phyloP scores from a whole-genome alignment of 2,113 vertebrate species.

The Mellivora capensis region DNA sequence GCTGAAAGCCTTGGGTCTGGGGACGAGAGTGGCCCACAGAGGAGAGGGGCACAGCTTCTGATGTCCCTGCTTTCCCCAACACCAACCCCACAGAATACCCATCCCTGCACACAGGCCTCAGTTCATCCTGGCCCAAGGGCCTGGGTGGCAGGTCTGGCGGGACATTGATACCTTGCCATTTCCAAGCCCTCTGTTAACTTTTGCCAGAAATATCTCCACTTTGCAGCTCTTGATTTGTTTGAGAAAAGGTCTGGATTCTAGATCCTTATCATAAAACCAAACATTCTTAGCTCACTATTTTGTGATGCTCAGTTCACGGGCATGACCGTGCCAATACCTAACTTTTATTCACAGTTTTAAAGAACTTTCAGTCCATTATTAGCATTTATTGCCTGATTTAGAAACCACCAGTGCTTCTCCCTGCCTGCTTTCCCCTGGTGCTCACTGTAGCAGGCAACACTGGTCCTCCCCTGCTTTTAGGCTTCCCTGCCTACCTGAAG shows the following conservation, averaged over 20 bases:
- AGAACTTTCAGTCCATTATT: not conserved
- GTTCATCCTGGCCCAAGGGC: not conserved
- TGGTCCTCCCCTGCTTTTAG: not conserved
- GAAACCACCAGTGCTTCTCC: not conserved
- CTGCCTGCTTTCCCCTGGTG: not conserved
- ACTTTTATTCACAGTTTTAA: not conserved
- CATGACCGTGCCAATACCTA: not conserved
- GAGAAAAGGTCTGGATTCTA: conserved; percentile 48
- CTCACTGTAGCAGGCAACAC: not conserved
- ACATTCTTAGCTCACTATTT: conserved; percentile 12
- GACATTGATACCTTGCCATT: not conserved
- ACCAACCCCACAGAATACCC: not conserved
- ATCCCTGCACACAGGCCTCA: not conserved
- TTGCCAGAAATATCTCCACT: conserved; percentile 46
- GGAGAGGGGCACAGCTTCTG: not conserved
- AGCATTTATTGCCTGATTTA: not conserved
- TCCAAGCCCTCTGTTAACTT: not conserved
- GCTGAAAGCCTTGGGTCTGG: not conserved
- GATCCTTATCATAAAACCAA: conserved; percentile 69
- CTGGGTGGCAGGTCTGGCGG: not conserved
- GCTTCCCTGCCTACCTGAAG: not conserved
- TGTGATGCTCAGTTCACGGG: not conserved
- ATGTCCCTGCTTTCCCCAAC: not conserved
- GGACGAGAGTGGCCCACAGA: not conserved
- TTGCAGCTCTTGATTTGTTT: conserved; percentile 49